Percentiles rank a stretch among this genome's conserved stretches.
These are phyloP conservation scores for Gephyroberyx darwinii DNA, from an alignment of 2,797 vertebrate species.

Conservation along the genomic window DNA sequence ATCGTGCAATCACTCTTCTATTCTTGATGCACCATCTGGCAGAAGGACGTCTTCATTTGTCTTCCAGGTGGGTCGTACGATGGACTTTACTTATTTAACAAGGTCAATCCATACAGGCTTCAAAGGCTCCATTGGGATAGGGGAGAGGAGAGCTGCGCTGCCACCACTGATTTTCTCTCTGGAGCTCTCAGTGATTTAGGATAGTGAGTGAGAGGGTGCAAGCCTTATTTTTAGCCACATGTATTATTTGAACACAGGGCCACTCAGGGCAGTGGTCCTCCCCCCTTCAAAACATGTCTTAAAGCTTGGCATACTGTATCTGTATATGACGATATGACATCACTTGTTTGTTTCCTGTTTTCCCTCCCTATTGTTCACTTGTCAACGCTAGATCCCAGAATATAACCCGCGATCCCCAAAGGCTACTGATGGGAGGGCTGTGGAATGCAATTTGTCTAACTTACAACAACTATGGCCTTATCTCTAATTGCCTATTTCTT, in stretches of 20 bases:
- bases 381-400: constrained; percentile 52
- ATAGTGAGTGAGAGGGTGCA: constrained; percentile 19
- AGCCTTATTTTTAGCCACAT: constrained; percentile 58
- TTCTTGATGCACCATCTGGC: constrained; percentile 57
- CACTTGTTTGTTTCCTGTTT: constrained; percentile 48
- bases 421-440: constrained; percentile 21
- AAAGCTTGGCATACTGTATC: constrained; percentile 34
- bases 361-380: constrained; percentile 45
- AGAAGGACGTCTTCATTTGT: constrained; percentile 69
- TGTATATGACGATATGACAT: constrained; percentile 37
- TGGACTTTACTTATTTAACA: constrained; percentile 78
- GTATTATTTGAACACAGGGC: constrained; percentile 50
- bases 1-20: constrained; percentile 38
- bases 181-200: constrained; percentile 44
- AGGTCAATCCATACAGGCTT: constrained; percentile 72
- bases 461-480: constrained; percentile 62
- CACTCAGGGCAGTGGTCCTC: constrained; percentile 29
- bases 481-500: constrained; percentile 82
- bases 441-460: constrained; percentile 52
- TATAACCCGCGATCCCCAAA: constrained; percentile 33
- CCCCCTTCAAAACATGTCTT: constrained; percentile 22
- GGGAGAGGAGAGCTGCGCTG: constrained; percentile 28
- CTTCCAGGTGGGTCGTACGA: constrained; percentile 66
- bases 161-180: constrained; percentile 44
- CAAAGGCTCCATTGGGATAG: constrained; percentile 59